These are phyloP conservation scores for Ephialtes manifestator DNA, from an alignment of 2,888 invertebrate species.

Conservation along the genomic window DNA sequence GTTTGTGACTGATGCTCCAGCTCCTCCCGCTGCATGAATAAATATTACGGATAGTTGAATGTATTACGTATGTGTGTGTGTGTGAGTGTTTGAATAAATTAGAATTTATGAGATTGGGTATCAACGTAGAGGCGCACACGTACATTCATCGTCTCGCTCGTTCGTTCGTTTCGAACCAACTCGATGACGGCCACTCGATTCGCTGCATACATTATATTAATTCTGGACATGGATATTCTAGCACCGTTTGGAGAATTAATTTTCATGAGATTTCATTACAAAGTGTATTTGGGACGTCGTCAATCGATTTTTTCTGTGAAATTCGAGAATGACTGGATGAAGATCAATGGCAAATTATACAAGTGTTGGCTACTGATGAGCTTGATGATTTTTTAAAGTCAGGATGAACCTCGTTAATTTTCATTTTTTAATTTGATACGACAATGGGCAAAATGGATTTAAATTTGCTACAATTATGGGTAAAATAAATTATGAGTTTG, in stretches of 20 bases:
- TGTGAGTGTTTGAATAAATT: slow-evolving; percentile 62
- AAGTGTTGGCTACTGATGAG: background rate
- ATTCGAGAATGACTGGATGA: background rate
- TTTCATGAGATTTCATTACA: slow-evolving; percentile 52
- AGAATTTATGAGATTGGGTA: slow-evolving; percentile 61
- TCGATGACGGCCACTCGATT: slow-evolving; percentile 54
- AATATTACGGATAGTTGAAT: slow-evolving; percentile 47
- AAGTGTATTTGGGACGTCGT: slow-evolving; percentile 19
- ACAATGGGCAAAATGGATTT: too few relatives aligned
- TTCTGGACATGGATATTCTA: slow-evolving; percentile 56
- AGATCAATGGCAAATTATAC: slow-evolving; percentile 11
- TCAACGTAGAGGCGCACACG: slow-evolving; percentile 17
- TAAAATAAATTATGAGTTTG: too few relatives aligned
- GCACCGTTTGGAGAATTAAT: slow-evolving; percentile 49
- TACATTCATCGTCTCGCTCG: slow-evolving; percentile 10
- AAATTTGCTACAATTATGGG: too few relatives aligned
- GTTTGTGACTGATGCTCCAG: slow-evolving; percentile 35
- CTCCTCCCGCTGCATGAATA: slow-evolving; percentile 58
- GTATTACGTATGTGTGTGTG: slow-evolving; percentile 7
- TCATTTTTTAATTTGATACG: too few relatives aligned
- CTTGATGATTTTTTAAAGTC: background rate
- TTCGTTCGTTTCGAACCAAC: slow-evolving; percentile 14
- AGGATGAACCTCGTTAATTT: background rate
- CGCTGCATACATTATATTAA: slow-evolving; percentile 45
- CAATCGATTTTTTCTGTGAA: slow-evolving; percentile 38